Conservation (phyloP, 2,797 vertebrate genomes). For the Crax fasciolata region DNA sequence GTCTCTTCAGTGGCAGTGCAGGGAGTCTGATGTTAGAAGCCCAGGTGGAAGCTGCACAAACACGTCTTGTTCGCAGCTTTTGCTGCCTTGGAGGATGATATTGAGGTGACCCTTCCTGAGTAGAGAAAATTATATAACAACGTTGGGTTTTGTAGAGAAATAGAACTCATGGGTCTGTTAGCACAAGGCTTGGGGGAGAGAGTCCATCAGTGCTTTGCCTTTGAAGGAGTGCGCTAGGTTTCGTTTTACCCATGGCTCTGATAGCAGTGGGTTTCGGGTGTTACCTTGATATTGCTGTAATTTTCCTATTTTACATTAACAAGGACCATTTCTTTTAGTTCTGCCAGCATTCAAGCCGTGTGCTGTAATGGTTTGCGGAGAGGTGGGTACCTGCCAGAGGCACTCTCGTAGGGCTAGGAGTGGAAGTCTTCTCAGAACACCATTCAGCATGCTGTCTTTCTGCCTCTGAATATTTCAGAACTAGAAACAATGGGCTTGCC, state of each 20-base stretch:
- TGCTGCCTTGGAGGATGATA: background rate
- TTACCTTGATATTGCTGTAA: background rate
- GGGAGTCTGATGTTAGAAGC: background rate
- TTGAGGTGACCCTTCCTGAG: background rate
- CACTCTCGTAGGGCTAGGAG: background rate
- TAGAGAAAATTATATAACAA: background rate
- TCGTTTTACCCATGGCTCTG: background rate
- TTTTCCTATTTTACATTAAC: background rate
- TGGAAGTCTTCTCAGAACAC: rapidly evolving
- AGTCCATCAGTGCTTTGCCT: background rate
- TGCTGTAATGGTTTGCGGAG: rapidly evolving
- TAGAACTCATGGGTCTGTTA: rapidly evolving
- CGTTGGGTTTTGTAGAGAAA: rapidly evolving
- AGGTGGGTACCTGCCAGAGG: background rate
- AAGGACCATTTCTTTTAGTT: background rate
- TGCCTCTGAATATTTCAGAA: background rate
- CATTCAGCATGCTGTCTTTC: background rate
- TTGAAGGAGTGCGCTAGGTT: background rate
- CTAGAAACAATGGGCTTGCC: background rate
- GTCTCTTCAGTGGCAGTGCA: background rate
- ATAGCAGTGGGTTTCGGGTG: background rate
- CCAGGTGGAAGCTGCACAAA: background rate
- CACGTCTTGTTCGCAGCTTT: background rate
- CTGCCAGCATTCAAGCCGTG: background rate
- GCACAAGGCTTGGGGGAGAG: background rate